phyloP scores from a whole-genome alignment of 2,888 invertebrate species.

The Tinea semifulvella region DNA sequence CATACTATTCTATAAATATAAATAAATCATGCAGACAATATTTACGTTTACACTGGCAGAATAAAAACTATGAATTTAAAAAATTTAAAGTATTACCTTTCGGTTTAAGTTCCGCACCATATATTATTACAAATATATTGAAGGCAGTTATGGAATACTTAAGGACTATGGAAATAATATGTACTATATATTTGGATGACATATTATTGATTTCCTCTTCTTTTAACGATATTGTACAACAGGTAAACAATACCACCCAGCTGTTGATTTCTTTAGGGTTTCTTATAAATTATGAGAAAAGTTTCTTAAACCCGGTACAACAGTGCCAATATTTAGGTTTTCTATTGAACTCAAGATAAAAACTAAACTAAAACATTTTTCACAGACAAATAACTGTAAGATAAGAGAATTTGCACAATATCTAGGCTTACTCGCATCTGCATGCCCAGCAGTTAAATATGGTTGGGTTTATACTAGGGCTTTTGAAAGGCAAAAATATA shows the following conservation, averaged over 20 bases:
- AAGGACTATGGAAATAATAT: slow-evolving; percentile 2
- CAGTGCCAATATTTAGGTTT: slow-evolving; percentile 8
- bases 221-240: neutral
- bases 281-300: slow-evolving; percentile 10
- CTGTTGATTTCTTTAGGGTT: slow-evolving; percentile 9
- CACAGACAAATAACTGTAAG: neutral
- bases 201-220: slow-evolving; percentile 8
- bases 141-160: slow-evolving; percentile 1
- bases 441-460: slow-evolving; percentile 3
- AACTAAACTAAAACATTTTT: slow-evolving; percentile 1
- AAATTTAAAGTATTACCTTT: slow-evolving; percentile 6
- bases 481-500: slow-evolving; percentile 6
- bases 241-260: neutral
- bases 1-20: slow-evolving; percentile 14
- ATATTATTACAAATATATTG: slow-evolving; percentile 7
- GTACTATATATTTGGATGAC: slow-evolving; percentile 9
- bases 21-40: slow-evolving; percentile 9
- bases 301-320: slow-evolving; percentile 1
- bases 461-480: slow-evolving; percentile 2
- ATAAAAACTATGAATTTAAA: neutral
- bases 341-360: slow-evolving; percentile 5
- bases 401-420: slow-evolving; percentile 7
- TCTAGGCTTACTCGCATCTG: slow-evolving; percentile 1
- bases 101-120: slow-evolving; percentile 6
- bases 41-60: slow-evolving; percentile 12